phyloP scores from a whole-genome alignment of 2,888 invertebrate genomes.

The Macaria liturata region DNA sequence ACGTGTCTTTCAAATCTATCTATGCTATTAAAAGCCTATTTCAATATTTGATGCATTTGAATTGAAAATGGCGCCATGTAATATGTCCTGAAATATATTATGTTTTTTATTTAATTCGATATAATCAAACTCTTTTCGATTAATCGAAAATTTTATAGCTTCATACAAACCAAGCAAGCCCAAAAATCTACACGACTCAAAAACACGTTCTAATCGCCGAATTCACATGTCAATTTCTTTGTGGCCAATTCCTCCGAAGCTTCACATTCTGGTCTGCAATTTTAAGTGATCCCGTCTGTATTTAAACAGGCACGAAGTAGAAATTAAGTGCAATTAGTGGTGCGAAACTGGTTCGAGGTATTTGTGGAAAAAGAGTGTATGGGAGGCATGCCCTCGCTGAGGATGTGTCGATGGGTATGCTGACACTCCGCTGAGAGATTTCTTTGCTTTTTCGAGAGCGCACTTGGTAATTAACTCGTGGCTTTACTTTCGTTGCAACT shows the following conservation, averaged over 20 bases:
- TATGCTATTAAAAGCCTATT: no score
- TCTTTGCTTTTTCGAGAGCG: background rate
- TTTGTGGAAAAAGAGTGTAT: slow-evolving; percentile 61
- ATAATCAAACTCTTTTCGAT: no score
- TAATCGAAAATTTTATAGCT: slow-evolving; percentile 18
- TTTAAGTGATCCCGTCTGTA: slow-evolving; percentile 58
- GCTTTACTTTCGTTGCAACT: no score
- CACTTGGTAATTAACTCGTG: no score
- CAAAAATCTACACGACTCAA: slow-evolving; percentile 14
- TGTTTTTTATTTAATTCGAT: no score
- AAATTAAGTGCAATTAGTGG: slow-evolving; percentile 78
- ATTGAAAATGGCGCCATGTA: no score
- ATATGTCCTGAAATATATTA: no score
- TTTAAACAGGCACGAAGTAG: slow-evolving; percentile 75
- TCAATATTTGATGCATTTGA: no score
- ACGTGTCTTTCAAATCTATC: no score
- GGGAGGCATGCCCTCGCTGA: slow-evolving; percentile 54
- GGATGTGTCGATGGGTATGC: slow-evolving; percentile 67
- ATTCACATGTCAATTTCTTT: slow-evolving; percentile 34
- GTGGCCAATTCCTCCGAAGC: slow-evolving; percentile 15
- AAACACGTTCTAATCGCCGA: slow-evolving; percentile 22
- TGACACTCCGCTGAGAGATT: slow-evolving; percentile 32
- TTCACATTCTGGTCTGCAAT: slow-evolving; percentile 49
- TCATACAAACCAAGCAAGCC: slow-evolving; percentile 15
- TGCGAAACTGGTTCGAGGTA: slow-evolving; percentile 69